Evolutionary conservation across 2,888 invertebrate genomes (phyloP).

Genomic region (Cheilosia vernalis): DNA sequence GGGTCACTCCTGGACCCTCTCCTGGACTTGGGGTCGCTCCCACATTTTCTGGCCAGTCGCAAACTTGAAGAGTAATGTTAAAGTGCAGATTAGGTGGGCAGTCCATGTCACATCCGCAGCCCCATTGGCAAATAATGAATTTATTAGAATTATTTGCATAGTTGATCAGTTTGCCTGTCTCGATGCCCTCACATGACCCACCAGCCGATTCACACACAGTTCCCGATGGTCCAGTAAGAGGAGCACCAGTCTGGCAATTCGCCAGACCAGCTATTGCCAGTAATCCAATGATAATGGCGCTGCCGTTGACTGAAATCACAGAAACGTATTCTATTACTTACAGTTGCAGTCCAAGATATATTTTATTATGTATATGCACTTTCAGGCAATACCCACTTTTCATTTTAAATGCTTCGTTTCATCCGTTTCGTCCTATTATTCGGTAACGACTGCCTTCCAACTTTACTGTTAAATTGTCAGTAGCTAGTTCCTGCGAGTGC

Average conservation of each 20-base stretch:
- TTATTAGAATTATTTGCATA: constrained; percentile 55
- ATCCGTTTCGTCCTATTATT: not conserved
- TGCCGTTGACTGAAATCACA: constrained; percentile 5
- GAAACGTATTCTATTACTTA: constrained; percentile 3
- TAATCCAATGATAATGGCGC: constrained; percentile 24
- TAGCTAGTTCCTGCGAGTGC: not conserved
- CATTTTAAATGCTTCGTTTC: constrained; percentile 7
- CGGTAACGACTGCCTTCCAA: constrained; percentile 12
- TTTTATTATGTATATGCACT: too few species aligned
- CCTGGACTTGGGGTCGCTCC: constrained; percentile 56
- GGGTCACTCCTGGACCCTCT: not conserved
- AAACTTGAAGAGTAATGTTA: constrained; percentile 50
- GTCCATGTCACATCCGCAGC: constrained; percentile 41
- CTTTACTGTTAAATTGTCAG: constrained; percentile 23
- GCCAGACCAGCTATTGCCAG: constrained; percentile 19
- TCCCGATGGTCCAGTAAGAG: constrained; percentile 56
- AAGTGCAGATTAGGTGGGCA: constrained; percentile 55
- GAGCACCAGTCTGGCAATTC: constrained; percentile 1
- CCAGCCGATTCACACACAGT: constrained; percentile 64
- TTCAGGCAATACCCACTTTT: constrained; percentile 25
- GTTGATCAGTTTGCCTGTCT: not conserved
- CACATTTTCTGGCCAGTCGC: constrained; percentile 76
- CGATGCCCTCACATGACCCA: constrained; percentile 49
- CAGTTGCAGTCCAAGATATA: not conserved
- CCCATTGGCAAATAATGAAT: constrained; percentile 58